Percentiles rank a stretch among this genome's conserved stretches.
These are phyloP conservation scores for Globodera rostochiensis DNA, from an alignment of 1,140 invertebrate species.

Conservation along the genomic window DNA sequence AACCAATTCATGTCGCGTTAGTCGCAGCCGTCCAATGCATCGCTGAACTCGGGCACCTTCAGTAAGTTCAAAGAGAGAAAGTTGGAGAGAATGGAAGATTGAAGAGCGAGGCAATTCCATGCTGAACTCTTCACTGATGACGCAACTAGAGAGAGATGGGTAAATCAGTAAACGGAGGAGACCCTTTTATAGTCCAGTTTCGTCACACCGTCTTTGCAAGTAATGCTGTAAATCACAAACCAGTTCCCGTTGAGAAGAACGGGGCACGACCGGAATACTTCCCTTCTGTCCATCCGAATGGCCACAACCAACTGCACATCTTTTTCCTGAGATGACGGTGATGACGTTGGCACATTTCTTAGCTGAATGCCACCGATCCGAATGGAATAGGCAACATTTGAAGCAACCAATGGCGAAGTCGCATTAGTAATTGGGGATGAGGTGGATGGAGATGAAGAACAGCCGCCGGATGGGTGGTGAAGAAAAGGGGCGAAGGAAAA, in stretches of 20 bases:
- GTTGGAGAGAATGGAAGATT: not conserved
- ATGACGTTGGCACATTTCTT: conserved; percentile 6
- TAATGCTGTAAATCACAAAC: not conserved
- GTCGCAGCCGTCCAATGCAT: conserved; percentile 3
- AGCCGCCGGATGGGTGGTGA: not conserved
- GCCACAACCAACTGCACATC: not conserved
- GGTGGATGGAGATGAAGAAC: not conserved
- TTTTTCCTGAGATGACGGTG: not conserved
- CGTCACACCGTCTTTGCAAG: not conserved
- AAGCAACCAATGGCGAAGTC: not conserved
- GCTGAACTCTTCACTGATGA: conserved; percentile 8
- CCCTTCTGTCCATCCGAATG: conserved; percentile 19
- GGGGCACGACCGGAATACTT: conserved; percentile 16
- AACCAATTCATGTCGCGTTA: not conserved
- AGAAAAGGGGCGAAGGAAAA: not conserved
- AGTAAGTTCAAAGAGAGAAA: conserved; percentile 4
- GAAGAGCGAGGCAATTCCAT: conserved; percentile 12
- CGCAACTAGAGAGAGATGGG: not conserved
- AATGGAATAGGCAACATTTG: not conserved
- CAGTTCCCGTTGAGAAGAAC: conserved; percentile 22
- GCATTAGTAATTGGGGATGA: not conserved
- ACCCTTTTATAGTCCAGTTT: not conserved
- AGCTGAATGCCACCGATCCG: conserved; percentile 19
- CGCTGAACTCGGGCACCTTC: conserved; percentile 8
- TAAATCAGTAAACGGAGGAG: not conserved